Evolutionary conservation across 1,140 invertebrate species (phyloP).

Genomic region (Zelostemma sp.): DNA sequence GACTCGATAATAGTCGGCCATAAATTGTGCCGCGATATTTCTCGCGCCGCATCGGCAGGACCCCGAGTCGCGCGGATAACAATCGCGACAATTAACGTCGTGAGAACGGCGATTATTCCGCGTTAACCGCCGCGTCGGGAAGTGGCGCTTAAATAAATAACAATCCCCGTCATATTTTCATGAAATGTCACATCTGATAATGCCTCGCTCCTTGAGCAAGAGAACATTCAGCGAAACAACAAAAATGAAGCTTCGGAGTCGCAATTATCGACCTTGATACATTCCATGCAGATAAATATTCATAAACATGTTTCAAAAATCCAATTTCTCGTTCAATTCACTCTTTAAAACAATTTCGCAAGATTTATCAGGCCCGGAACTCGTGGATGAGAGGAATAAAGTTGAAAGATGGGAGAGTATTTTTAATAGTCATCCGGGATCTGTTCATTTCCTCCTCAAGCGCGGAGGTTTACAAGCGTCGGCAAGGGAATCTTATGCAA

Average conservation of each 20-base stretch:
- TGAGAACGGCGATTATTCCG: slow-evolving; percentile 60
- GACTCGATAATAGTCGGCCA: slow-evolving; percentile 33
- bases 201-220: no score
- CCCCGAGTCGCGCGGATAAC: slow-evolving; percentile 48
- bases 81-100: slow-evolving; percentile 62
- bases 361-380: no score
- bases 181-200: slow-evolving; percentile 65
- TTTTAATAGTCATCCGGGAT: not conserved
- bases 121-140: slow-evolving; percentile 29
- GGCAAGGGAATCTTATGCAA: slow-evolving; percentile 27
- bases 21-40: slow-evolving; percentile 38
- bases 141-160: slow-evolving; percentile 51
- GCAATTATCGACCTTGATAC: no score
- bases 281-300: no score
- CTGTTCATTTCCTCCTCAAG: not conserved
- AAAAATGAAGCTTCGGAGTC: no score
- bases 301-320: no score
- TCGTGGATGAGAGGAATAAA: not conserved
- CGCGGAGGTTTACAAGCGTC: not conserved
- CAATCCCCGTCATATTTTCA: slow-evolving; percentile 59
- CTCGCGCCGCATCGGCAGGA: slow-evolving; percentile 29
- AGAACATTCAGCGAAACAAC: no score
- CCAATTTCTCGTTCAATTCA: no score
- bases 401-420: slow-evolving; percentile 1
- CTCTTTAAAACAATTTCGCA: no score